Evolutionary conservation across 2,113 vertebrate genomes (phyloP).

Genomic region (Oreochromis niloticus): DNA sequence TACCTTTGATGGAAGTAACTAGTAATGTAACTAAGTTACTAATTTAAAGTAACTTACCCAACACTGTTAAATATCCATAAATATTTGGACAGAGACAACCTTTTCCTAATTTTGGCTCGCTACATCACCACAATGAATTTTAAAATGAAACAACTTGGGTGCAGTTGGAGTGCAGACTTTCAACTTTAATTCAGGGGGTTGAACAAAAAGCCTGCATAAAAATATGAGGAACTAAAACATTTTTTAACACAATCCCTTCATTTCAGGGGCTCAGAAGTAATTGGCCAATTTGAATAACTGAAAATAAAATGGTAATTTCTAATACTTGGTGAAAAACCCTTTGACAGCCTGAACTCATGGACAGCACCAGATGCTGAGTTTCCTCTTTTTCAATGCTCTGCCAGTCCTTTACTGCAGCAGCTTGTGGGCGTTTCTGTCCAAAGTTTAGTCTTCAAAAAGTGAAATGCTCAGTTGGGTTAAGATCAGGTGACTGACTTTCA

Average conservation of each 20-base stretch:
- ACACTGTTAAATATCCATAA: background rate
- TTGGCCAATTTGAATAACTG: background rate
- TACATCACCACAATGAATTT: background rate
- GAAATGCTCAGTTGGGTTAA: background rate
- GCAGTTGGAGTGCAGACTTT: background rate
- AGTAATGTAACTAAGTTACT: too few relatives aligned
- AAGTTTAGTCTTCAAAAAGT: background rate
- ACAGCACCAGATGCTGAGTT: background rate
- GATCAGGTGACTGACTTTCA: background rate
- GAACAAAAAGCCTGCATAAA: background rate
- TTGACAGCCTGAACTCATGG: background rate
- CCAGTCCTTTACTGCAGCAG: background rate
- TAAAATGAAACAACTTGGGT: background rate
- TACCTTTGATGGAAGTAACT: too few relatives aligned
- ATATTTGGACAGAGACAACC: background rate
- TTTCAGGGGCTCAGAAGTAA: background rate
- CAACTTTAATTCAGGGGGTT: background rate
- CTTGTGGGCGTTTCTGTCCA: background rate
- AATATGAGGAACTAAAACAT: background rate
- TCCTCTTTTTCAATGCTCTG: background rate
- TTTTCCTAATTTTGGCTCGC: background rate
- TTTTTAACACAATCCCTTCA: background rate
- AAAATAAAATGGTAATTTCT: background rate
- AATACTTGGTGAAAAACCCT: background rate
- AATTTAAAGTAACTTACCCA: too few relatives aligned